Evolutionary conservation across 2,888 invertebrate genomes (phyloP).

Genomic region (Gari tellinella): DNA sequence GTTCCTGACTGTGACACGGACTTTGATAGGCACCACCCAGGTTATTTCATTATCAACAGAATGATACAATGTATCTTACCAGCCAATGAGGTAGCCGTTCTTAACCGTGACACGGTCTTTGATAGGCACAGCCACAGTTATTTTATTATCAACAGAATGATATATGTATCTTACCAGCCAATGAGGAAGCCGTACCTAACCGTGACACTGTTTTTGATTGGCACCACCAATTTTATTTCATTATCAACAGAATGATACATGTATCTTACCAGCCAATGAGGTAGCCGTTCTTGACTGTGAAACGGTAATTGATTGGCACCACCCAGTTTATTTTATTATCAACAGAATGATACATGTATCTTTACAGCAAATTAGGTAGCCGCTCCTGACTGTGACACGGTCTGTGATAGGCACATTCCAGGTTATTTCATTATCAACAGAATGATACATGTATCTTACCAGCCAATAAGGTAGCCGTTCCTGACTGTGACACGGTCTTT

Average conservation of each 20-base stretch:
- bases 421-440: too few relatives aligned
- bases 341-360: too few relatives aligned
- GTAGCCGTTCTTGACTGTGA: slow-evolving; percentile 47
- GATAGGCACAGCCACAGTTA: too few relatives aligned
- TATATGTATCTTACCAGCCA: slow-evolving; percentile 55
- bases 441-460: too few relatives aligned
- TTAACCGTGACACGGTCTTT: too few relatives aligned
- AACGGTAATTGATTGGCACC: slow-evolving; percentile 43
- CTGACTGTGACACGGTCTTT: slow-evolving; percentile 47
- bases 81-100: too few relatives aligned
- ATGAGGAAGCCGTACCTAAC: slow-evolving; percentile 40
- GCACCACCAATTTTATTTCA: slow-evolving; percentile 42
- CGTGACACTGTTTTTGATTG: slow-evolving; percentile 43
- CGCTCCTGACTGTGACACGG: too few relatives aligned
- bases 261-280: slow-evolving; percentile 47
- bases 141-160: too few relatives aligned
- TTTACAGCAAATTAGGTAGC: too few relatives aligned
- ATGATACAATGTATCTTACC: slow-evolving; percentile 47
- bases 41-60: too few relatives aligned
- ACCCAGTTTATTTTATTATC: slow-evolving; percentile 31
- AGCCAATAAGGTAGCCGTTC: slow-evolving; percentile 43
- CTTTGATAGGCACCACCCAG: slow-evolving; percentile 39
- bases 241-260: too few relatives aligned
- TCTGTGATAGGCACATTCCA: too few relatives aligned
- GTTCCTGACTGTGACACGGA: slow-evolving; percentile 47